These are phyloP conservation scores for Geothlypis trichas DNA, from an alignment of 2,113 vertebrate species.

Conservation along the genomic window DNA sequence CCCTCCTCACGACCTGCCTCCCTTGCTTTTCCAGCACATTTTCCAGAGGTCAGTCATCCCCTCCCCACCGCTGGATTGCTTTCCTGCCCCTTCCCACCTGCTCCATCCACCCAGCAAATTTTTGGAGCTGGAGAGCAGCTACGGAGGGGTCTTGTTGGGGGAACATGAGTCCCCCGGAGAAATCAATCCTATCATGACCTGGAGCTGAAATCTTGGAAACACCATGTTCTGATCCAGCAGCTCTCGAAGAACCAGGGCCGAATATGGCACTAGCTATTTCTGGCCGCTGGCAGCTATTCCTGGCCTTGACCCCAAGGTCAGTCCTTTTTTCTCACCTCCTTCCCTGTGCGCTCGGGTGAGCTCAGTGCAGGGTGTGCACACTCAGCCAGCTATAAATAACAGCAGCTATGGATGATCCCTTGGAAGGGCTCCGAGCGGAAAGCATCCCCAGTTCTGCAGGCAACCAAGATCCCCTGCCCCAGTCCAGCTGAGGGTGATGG, in stretches of 20 bases:
- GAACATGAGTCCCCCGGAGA: background rate
- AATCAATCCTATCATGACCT: background rate
- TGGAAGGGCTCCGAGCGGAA: background rate
- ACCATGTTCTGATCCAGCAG: background rate
- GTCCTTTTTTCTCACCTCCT: background rate
- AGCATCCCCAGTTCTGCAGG: background rate
- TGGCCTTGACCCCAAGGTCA: slow-evolving; percentile 22
- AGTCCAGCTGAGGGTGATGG: background rate
- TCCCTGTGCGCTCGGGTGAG: background rate
- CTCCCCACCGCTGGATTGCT: slow-evolving; percentile 25
- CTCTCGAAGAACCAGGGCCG: slow-evolving; percentile 44
- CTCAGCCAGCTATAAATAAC: slow-evolving; percentile 21
- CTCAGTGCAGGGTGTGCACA: background rate
- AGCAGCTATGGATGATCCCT: background rate
- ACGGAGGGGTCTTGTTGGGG: background rate
- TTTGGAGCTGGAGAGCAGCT: slow-evolving; percentile 24
- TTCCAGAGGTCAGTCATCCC: slow-evolving; percentile 49
- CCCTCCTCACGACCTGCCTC: slow-evolving; percentile 20
- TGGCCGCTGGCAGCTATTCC: background rate
- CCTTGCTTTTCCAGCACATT: slow-evolving; percentile 66
- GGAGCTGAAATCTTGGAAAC: slow-evolving; percentile 44
- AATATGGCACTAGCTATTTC: slow-evolving; percentile 27
- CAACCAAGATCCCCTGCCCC: background rate
- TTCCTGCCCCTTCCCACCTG: slow-evolving; percentile 49
- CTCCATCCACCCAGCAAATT: background rate